A percentile compares a stretch with the other conserved stretches of the same genome.
Conservation (phyloP, 2,888 invertebrate species). For the Trypoxylon attenuatum region DNA sequence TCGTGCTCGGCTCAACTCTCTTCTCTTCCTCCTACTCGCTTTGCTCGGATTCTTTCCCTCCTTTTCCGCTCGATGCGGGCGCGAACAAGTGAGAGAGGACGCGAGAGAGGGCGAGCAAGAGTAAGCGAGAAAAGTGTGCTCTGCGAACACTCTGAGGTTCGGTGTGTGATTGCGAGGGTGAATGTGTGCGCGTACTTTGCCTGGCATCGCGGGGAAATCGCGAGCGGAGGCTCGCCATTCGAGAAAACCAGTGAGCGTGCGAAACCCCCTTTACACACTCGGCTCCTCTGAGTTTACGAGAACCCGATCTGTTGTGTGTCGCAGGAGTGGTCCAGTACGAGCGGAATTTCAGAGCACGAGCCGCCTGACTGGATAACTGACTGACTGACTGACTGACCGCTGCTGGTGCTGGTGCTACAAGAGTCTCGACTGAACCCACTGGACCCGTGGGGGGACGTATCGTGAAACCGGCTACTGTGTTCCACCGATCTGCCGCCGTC, state of each 20-base stretch:
- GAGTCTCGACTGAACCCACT: not conserved
- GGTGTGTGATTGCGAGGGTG: too few species aligned
- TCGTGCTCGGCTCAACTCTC: conserved; percentile 30
- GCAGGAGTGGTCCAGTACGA: conserved; percentile 22
- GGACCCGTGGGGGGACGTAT: not conserved
- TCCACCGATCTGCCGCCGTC: not conserved
- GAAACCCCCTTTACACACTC: conserved; percentile 23
- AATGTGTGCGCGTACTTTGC: conserved; percentile 17
- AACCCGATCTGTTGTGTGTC: too few species aligned
- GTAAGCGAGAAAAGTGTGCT: conserved; percentile 38
- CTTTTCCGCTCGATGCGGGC: conserved; percentile 24
- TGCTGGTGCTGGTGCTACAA: too few species aligned
- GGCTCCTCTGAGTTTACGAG: conserved; percentile 9
- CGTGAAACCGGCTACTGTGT: not conserved
- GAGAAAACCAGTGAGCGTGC: conserved; percentile 46
- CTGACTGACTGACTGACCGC: too few species aligned
- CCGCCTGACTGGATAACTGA: not conserved
- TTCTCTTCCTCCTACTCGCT: conserved; percentile 37
- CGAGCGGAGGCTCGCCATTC: conserved; percentile 51
- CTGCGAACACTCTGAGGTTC: conserved; percentile 39
- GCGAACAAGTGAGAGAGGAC: too few species aligned
- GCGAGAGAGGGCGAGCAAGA: too few species aligned
- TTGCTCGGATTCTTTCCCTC: conserved; percentile 33
- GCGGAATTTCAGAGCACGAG: not conserved
- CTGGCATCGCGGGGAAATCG: conserved; percentile 44